A percentile compares a stretch with the other conserved stretches of the same genome.
phyloP scores from a whole-genome alignment of 2,113 vertebrate species.

The Clarias batrachus region DNA sequence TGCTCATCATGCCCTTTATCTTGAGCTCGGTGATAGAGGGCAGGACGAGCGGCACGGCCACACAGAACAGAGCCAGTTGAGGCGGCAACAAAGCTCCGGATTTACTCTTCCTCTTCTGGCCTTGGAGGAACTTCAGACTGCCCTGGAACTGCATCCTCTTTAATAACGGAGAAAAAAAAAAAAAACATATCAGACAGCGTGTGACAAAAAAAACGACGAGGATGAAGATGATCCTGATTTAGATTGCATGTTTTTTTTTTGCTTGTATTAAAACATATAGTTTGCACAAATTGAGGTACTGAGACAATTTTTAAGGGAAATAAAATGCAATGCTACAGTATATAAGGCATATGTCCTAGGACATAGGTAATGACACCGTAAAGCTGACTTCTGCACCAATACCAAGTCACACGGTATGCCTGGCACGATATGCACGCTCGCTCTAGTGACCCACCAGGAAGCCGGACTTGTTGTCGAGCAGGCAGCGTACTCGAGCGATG shows the following conservation, averaged over 20 bases:
- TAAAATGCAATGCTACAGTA: neutral
- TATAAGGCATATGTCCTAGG: neutral
- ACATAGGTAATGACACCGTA: neutral
- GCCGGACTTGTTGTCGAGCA: constrained; percentile 85
- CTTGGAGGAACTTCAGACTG: constrained; percentile 82
- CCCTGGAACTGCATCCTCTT: constrained; percentile 89
- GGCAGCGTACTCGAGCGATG: constrained; percentile 79
- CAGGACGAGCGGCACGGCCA: constrained; percentile 75
- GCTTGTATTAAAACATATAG: neutral
- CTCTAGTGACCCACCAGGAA: constrained; percentile 73
- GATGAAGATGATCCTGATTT: neutral
- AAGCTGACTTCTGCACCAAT: neutral
- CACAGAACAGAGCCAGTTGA: constrained; percentile 81
- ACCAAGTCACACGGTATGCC: neutral
- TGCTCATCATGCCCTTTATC: constrained; percentile 70
- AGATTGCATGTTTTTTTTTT: neutral
- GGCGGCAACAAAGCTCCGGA: constrained; percentile 73
- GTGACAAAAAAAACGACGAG: neutral
- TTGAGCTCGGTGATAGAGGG: constrained; percentile 73
- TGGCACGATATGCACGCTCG: neutral
- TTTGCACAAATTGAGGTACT: neutral
- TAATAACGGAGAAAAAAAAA: neutral
- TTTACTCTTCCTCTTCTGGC: constrained; percentile 78
- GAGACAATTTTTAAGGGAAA: neutral
- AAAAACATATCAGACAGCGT: neutral